Conservation (phyloP, 2,888 invertebrate species). For the Meghimatium bilineatum region DNA sequence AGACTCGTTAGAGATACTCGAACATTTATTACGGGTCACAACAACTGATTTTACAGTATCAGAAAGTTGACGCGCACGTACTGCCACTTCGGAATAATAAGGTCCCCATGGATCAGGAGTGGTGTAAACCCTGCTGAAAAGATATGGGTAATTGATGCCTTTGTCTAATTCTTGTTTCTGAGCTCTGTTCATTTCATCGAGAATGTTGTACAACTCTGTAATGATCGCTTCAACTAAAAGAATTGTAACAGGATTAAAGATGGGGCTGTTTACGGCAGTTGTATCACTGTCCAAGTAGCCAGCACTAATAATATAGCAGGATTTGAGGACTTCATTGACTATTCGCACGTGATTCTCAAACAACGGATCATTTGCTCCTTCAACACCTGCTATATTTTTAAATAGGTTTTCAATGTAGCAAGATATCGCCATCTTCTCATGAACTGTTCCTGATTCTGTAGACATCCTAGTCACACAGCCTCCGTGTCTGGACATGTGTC, state of each 20-base stretch:
- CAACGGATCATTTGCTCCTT: not conserved
- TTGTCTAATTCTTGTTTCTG: not conserved
- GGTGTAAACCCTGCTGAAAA: constrained; percentile 19
- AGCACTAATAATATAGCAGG: not conserved
- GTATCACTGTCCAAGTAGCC: not conserved
- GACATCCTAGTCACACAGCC: not conserved
- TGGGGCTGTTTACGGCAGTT: too few relatives aligned
- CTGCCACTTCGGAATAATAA: constrained; percentile 30
- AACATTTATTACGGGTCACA: not conserved
- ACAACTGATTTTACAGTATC: not conserved
- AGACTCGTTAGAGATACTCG: not conserved
- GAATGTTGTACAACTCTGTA: not conserved
- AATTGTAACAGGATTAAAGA: not conserved
- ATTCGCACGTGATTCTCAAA: not conserved
- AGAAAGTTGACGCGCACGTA: not conserved
- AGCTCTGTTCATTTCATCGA: not conserved
- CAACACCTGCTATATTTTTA: not conserved
- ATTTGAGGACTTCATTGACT: not conserved
- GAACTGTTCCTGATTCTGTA: not conserved
- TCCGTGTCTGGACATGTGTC: too few relatives aligned
- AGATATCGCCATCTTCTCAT: not conserved
- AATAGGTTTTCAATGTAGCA: constrained; percentile 11
- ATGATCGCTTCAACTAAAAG: constrained; percentile 7
- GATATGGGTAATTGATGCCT: constrained; percentile 4
- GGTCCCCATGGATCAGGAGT: constrained; percentile 29